These are phyloP conservation scores for Brachionichthys hirsutus DNA, from an alignment of 2,113 vertebrate species.

Conservation along the genomic window DNA sequence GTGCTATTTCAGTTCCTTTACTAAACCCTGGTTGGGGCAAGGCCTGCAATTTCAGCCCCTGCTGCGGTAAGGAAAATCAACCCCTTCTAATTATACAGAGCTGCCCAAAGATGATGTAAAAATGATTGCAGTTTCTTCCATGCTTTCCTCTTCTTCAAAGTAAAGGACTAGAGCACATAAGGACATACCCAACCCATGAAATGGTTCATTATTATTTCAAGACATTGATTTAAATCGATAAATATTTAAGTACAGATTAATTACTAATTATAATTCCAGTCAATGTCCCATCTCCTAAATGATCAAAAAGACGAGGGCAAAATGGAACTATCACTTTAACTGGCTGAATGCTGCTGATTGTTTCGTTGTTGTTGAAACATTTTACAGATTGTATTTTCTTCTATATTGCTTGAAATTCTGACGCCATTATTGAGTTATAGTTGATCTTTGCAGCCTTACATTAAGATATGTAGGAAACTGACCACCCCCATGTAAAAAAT, in stretches of 20 bases:
- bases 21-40: constrained; percentile 60
- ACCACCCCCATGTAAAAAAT: constrained; percentile 25
- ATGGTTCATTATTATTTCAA: constrained; percentile 63
- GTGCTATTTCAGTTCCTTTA: constrained; percentile 72
- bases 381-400: too few species aligned
- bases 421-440: not conserved
- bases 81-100: constrained; percentile 77
- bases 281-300: constrained; percentile 12
- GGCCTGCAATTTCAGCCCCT: constrained; percentile 77
- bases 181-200: constrained; percentile 58
- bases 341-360: not conserved
- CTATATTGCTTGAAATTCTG: too few species aligned
- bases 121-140: constrained; percentile 75
- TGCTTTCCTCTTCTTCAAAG: constrained; percentile 72
- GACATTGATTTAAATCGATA: constrained; percentile 57
- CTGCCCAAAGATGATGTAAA: constrained; percentile 71
- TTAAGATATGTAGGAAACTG: not conserved
- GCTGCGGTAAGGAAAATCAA: constrained; percentile 76
- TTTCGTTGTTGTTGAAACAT: not conserved
- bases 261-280: constrained; percentile 26
- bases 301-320: constrained; percentile 22
- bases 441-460: not conserved
- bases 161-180: constrained; percentile 55
- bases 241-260: constrained; percentile 54
- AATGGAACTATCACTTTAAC: not conserved